phyloP scores from a whole-genome alignment of 2,113 vertebrate species.

The Strigops habroptila region DNA sequence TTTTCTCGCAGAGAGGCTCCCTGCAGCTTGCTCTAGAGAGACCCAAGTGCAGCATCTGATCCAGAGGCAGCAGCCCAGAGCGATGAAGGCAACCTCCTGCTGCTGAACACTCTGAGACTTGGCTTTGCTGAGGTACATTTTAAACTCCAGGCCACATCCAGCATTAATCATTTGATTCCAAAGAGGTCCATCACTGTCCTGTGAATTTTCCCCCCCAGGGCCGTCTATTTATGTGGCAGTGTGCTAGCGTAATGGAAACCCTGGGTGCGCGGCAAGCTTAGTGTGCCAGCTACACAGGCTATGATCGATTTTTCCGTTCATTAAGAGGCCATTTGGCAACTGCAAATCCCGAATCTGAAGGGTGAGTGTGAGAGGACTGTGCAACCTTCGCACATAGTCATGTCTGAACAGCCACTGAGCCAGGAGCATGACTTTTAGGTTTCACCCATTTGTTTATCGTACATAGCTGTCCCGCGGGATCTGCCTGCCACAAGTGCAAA shows the following conservation, averaged over 20 bases:
- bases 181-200: fast-evolving
- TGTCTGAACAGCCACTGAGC: fast-evolving
- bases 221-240: fast-evolving
- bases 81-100: fast-evolving
- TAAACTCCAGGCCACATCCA: neutral
- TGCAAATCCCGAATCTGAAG: neutral
- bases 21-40: neutral
- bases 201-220: neutral
- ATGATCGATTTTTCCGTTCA: neutral
- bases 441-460: fast-evolving
- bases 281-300: fast-evolving
- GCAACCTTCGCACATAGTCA: fast-evolving
- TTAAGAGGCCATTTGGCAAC: fast-evolving
- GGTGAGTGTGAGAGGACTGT: neutral
- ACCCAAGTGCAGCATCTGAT: fast-evolving
- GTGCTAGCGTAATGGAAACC: neutral
- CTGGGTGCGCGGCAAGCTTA: fast-evolving
- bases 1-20: fast-evolving
- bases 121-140: neutral
- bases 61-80: fast-evolving
- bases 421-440: fast-evolving
- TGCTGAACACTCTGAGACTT: fast-evolving
- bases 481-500: fast-evolving
- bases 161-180: neutral
- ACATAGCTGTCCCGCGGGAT: fast-evolving